phyloP scores from a whole-genome alignment of 2,888 invertebrate genomes.

The Sinhomidia bicolor region DNA sequence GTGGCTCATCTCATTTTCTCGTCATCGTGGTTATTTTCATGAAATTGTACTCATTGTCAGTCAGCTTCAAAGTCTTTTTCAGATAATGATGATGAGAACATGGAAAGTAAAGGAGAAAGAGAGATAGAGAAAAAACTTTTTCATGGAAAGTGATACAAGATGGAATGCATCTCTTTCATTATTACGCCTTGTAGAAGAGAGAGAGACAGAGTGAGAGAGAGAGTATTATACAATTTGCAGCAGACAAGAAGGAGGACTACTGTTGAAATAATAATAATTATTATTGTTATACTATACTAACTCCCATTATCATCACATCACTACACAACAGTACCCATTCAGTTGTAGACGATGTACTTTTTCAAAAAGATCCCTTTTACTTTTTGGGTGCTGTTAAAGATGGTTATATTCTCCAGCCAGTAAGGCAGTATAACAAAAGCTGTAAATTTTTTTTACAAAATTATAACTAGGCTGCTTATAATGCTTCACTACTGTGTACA shows the following conservation, averaged over 20 bases:
- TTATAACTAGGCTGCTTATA: too few species aligned
- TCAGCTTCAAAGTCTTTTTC: background rate
- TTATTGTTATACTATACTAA: too few species aligned
- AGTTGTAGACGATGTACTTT: background rate
- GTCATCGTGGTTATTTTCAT: background rate
- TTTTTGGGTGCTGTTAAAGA: background rate
- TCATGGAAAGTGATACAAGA: too few species aligned
- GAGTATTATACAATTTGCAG: background rate
- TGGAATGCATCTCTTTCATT: background rate
- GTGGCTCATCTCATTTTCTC: slow-evolving; percentile 40
- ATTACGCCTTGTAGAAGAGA: background rate
- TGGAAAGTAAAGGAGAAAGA: too few species aligned
- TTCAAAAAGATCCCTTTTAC: background rate
- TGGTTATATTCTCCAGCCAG: background rate
- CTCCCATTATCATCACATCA: background rate
- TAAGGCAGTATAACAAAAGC: background rate
- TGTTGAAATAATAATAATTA: slow-evolving; percentile 6
- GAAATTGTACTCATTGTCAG: slow-evolving; percentile 29
- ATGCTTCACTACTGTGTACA: too few species aligned
- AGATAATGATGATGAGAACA: slow-evolving; percentile 22
- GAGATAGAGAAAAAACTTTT: background rate
- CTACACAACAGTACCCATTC: background rate
- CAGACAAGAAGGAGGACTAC: background rate
- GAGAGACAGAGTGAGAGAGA: too few species aligned
- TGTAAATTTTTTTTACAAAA: too few species aligned